A percentile compares a stretch with the other conserved stretches of the same genome.
These are phyloP conservation scores for Gibbula magus DNA, from an alignment of 2,888 invertebrate species.

Conservation along the genomic window DNA sequence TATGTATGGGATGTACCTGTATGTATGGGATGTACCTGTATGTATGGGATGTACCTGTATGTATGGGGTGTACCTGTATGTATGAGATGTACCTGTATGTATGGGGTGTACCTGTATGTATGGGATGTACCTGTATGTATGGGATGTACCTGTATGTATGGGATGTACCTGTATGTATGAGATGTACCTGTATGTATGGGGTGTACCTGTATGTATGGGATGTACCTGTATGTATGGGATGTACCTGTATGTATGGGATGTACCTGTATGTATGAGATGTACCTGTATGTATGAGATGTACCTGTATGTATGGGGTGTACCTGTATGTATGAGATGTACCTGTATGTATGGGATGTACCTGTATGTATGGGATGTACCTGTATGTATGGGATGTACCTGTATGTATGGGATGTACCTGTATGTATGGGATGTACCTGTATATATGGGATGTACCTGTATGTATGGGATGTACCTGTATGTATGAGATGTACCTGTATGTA, in stretches of 20 bases:
- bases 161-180: too few relatives aligned
- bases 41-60: too few relatives aligned
- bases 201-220: constrained; percentile 85
- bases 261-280: too few relatives aligned
- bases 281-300: constrained; percentile 91
- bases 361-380: constrained; percentile 77
- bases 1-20: constrained; percentile 85
- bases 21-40: constrained; percentile 79
- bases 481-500: constrained; percentile 81
- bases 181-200: constrained; percentile 77
- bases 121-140: constrained; percentile 80
- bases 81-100: constrained; percentile 81
- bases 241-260: constrained; percentile 65
- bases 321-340: too few relatives aligned
- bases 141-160: constrained; percentile 82
- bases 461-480: constrained; percentile 82
- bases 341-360: constrained; percentile 87
- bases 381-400: too few relatives aligned
- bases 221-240: too few relatives aligned
- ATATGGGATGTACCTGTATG: too few relatives aligned
- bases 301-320: constrained; percentile 74
- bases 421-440: constrained; percentile 80
- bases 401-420: constrained; percentile 85
- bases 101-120: too few relatives aligned
- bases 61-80: constrained; percentile 83